Evolutionary conservation across 2,888 invertebrate genomes (phyloP), one percentile per base, ranked within the genome.

Genomic region (Exephanes ischioxanthus): DNA sequence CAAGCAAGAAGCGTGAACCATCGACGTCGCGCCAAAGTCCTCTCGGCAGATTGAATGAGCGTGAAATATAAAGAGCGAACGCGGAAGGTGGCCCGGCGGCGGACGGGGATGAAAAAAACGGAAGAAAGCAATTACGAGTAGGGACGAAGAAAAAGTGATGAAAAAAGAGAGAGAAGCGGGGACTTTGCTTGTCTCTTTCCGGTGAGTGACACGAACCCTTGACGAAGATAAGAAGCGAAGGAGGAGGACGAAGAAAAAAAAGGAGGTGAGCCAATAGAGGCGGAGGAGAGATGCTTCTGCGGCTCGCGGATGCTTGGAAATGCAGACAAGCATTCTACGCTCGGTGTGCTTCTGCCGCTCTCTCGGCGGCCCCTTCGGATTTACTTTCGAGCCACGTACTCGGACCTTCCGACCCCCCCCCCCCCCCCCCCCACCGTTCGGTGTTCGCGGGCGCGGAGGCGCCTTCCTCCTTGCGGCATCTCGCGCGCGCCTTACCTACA

Each of bases 331-430:
- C 87, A 88, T 88, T 88, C 87, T 61, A 72, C 81, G 86, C 77
- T 84, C 77, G 83, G 55, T 73, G 78, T 33, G 76, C 63, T 51
- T 63, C 45, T 19, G 78, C 77, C 78, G 79, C 77, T 82, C 80
- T 71, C 72, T 71, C 79, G 78, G 78, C 75, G 85, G 85, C 89
- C 83, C 87, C 87, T 88, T 87, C 72, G 82, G 85, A 88, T 90
- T 90, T 87, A 89, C 88, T 90, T 90, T 90, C 90, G 85, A 83
- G 80, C 87, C 91, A 90, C 90, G 90, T 90, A 90, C 83, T 84
- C 86, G 76, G 78, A 86, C 86, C 86, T 88, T 80, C 83, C 45
- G 16, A 45, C 80, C 80, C 78, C 79, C 81, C 78, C 81, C 78
- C 80, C 73, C 72, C 67, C 78, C 73, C 53, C 81, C 78, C 80